Percentiles rank a stretch among this genome's conserved stretches.
Conservation (phyloP, 1,140 invertebrate genomes). For the Pseudomyrmex sp. region DNA sequence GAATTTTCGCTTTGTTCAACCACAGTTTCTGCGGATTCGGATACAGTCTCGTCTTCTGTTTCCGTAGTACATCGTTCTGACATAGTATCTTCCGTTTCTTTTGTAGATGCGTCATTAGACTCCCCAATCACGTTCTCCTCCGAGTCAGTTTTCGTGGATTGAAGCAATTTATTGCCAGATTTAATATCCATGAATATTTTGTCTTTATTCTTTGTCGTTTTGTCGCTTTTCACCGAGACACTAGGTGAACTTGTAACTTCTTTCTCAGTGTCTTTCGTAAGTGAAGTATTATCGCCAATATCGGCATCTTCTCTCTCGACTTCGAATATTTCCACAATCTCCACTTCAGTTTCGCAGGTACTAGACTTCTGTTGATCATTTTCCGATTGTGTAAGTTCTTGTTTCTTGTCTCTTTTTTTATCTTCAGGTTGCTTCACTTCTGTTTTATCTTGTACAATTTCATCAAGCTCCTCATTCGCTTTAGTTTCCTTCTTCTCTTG, state of each 20-base stretch:
- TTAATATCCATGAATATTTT: slow-evolving; percentile 26
- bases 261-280: slow-evolving; percentile 6
- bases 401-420: slow-evolving; percentile 29
- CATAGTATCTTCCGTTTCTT: slow-evolving; percentile 62
- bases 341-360: slow-evolving; percentile 71
- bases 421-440: slow-evolving; percentile 36
- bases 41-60: slow-evolving; percentile 73
- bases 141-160: slow-evolving; percentile 19
- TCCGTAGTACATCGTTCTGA: slow-evolving; percentile 68
- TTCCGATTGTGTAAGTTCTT: not conserved
- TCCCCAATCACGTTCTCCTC: slow-evolving; percentile 11
- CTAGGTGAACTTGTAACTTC: not conserved
- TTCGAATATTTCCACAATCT: slow-evolving; percentile 83
- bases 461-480: slow-evolving; percentile 32
- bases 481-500: slow-evolving; percentile 26
- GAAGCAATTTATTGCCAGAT: slow-evolving; percentile 15
- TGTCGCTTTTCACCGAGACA: slow-evolving; percentile 17
- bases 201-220: slow-evolving; percentile 21
- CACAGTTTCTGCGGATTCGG: slow-evolving; percentile 71
- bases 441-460: slow-evolving; percentile 52
- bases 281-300: slow-evolving; percentile 8
- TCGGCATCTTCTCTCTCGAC: slow-evolving; percentile 75
- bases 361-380: slow-evolving; percentile 44
- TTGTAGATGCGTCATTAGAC: slow-evolving; percentile 37
- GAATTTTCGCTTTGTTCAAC: slow-evolving; percentile 73